These are phyloP conservation scores for Linepithema humile DNA, from an alignment of 1,140 invertebrate genomes.

Conservation along the genomic window DNA sequence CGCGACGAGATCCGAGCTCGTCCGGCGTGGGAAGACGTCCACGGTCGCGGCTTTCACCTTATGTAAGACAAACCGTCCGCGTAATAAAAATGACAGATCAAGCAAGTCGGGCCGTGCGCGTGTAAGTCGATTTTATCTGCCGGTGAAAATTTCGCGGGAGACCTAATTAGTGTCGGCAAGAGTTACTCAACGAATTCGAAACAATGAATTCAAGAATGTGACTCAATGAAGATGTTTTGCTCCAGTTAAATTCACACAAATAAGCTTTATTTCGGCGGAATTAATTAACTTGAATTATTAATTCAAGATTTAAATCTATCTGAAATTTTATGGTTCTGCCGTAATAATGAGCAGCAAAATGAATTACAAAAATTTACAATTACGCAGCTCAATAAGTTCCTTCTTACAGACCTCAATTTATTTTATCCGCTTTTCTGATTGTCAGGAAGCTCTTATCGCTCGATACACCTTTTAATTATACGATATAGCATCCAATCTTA, in stretches of 20 bases:
- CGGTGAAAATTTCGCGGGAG: constrained; percentile 41
- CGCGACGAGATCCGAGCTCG: not conserved
- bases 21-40: constrained; percentile 51
- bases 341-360: not conserved
- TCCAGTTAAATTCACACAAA: not conserved
- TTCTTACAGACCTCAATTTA: not conserved
- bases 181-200: not conserved
- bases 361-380: not conserved
- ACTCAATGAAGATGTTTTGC: not conserved
- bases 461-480: not conserved
- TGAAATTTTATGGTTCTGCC: no score
- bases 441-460: not conserved
- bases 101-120: not conserved
- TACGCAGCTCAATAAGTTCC: not conserved
- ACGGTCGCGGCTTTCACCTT: constrained; percentile 46
- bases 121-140: constrained; percentile 35
- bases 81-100: constrained; percentile 32
- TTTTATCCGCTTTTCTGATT: not conserved
- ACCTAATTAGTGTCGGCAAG: constrained; percentile 4
- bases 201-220: not conserved
- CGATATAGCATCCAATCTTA: not conserved
- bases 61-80: constrained; percentile 36
- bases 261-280: not conserved
- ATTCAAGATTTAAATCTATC: no score
- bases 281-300: no score